A percentile compares a stretch with the other conserved stretches of the same genome.
phyloP scores from a whole-genome alignment of 2,888 invertebrate species.

The Priocnemis perturbator region DNA sequence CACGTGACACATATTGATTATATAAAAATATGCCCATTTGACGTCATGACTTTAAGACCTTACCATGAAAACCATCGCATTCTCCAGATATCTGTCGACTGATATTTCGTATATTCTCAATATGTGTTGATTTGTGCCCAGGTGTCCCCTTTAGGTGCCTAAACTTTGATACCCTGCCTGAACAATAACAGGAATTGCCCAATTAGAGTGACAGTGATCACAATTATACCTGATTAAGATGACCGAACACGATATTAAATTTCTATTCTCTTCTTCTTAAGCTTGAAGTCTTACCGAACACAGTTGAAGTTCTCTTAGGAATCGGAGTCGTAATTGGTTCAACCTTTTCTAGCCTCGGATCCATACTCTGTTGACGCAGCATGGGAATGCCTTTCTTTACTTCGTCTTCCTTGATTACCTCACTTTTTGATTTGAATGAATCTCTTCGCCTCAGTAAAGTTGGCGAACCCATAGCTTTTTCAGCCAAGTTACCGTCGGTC shows the following conservation, averaged over 20 bases:
- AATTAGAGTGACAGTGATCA: neutral
- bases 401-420: constrained; percentile 76
- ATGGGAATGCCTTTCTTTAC: constrained; percentile 75
- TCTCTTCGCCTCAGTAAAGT: constrained; percentile 85
- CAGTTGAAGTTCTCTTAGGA: constrained; percentile 90
- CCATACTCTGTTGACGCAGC: constrained; percentile 76
- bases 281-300: constrained; percentile 80
- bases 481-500: constrained; percentile 80
- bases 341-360: constrained; percentile 74
- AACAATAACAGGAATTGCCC: constrained; percentile 31
- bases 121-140: constrained; percentile 92
- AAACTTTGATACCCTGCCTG: constrained; percentile 92
- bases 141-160: constrained; percentile 94
- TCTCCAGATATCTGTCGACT: constrained; percentile 95
- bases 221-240: no score
- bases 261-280: no score
- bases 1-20: neutral
- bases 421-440: constrained; percentile 82
- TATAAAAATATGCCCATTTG: neutral
- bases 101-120: constrained; percentile 93
- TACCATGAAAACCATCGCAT: constrained; percentile 94
- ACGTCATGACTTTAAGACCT: constrained; percentile 48
- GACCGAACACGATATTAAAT: no score
- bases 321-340: constrained; percentile 78
- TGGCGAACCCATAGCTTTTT: constrained; percentile 79